Base-by-base conservation (phyloP, 2,888 invertebrate genomes). In the Idaea dimidiata region DNA sequence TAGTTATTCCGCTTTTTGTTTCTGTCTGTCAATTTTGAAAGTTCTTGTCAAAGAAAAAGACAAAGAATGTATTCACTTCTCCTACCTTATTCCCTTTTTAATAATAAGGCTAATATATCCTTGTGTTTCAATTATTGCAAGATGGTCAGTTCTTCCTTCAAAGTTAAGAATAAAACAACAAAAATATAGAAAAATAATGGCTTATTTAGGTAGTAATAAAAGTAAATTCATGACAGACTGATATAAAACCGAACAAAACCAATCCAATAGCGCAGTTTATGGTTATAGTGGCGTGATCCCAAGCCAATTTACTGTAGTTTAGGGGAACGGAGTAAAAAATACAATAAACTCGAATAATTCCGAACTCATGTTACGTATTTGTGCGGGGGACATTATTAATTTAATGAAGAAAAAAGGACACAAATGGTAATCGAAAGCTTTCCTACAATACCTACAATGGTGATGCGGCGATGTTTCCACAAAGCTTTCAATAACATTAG, bases 261-360 rank as follows among this genome's bases (percentile, higher is more conserved):
- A 84, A 89, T 86, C 86, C 83, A 86, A 88, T 88, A 85, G 84
- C 80, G 75, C 79, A 85, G 85, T 91, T 90, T 89, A 89, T 86
- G 84, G 87, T 84, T 83, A 86, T 84, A 87, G 84, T 88, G 81
- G 88, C 90, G 90, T 91, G 91, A 90, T 91, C 89, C 89, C 86
- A 80, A 84, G 87, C 89, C 91, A 91, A 92, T 91, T 88, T 91
- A 88, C 88, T 83, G 80, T 86, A 87, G 86, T 88, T 88, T 84
- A 80, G 90, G 91, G 89, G 89, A 89, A 83, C 81, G 77, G 82
- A 85, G 82, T 84, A 86, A 88, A 87, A 87, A 82, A 89, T 88
- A 91, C 90, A 89, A 91, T 89, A 91, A 89, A 89, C 85, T 90
- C 89, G 91, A 91, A 90, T 87, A 90, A 91, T 91, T 92, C 89